Evolutionary conservation across 2,888 invertebrate genomes (phyloP).

Genomic region (Yponomeuta malinellus): DNA sequence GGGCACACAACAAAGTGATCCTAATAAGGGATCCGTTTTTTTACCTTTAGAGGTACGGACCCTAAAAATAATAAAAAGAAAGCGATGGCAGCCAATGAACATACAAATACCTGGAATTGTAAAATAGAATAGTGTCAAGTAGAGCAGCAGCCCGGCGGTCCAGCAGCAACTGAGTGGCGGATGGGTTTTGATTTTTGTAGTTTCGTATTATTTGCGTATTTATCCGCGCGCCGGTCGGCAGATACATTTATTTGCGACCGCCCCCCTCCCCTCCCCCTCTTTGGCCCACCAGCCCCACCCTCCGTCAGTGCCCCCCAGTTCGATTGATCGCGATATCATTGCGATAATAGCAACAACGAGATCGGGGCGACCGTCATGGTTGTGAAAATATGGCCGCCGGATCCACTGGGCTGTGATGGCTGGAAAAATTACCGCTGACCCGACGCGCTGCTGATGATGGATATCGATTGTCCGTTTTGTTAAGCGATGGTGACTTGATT

Average conservation of each 20-base stretch:
- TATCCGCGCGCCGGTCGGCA: conserved; percentile 71
- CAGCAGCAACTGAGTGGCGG: conserved; percentile 63
- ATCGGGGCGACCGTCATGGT: conserved; percentile 51
- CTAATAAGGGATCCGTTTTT: too few species aligned
- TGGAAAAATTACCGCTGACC: conserved; percentile 32
- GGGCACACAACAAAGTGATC: too few species aligned
- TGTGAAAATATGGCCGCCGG: conserved; percentile 54
- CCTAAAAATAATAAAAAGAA: too few species aligned
- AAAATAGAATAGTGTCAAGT: conserved; percentile 22
- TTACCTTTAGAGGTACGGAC: too few species aligned
- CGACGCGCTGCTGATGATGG: conserved; percentile 15
- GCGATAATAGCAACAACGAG: conserved; percentile 67
- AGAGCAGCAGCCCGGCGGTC: conserved; percentile 39
- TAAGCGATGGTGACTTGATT: neutral
- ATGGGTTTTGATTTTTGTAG: conserved; percentile 77
- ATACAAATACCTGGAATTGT: too few species aligned
- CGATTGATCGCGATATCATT: conserved; percentile 76
- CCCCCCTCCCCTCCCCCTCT: conserved; percentile 31
- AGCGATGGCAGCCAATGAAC: too few species aligned
- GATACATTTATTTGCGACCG: conserved; percentile 71
- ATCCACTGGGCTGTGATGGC: conserved; percentile 32
- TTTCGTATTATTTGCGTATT: conserved; percentile 76
- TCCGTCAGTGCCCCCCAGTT: conserved; percentile 32
- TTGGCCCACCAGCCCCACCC: conserved; percentile 21
- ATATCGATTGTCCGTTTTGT: conserved; percentile 10